Percentiles rank a stretch among this genome's conserved stretches.
These are phyloP conservation scores for Macropodus opercularis DNA, from an alignment of 2,797 vertebrate species.

Conservation along the genomic window DNA sequence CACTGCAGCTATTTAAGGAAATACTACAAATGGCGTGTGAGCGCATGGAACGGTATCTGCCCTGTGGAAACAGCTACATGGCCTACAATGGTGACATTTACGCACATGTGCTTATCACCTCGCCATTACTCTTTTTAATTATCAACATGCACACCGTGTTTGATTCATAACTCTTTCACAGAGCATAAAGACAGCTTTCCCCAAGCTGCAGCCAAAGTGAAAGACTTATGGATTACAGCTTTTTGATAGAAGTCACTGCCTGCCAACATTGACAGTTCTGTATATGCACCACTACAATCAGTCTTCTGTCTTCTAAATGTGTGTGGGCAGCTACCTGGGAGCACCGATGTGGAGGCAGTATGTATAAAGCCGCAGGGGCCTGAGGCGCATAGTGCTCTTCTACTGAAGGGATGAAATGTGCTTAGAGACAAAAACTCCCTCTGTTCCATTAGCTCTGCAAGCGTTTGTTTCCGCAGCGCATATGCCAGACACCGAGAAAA, in stretches of 20 bases:
- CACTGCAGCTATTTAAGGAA: conserved; percentile 30
- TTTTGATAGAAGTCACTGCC: conserved; percentile 19
- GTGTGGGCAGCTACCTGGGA: conserved; percentile 46
- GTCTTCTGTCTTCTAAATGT: conserved; percentile 39
- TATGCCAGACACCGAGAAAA: conserved; percentile 21
- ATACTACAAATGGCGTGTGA: too few relatives aligned
- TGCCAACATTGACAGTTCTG: conserved; percentile 23
- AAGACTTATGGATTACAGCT: conserved; percentile 6
- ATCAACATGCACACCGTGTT: conserved; percentile 18
- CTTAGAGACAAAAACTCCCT: conserved; percentile 45
- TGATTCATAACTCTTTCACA: conserved; percentile 34
- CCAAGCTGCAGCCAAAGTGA: not conserved
- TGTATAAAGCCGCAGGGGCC: conserved; percentile 34
- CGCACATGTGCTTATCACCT: conserved; percentile 9
- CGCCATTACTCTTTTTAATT: conserved; percentile 12
- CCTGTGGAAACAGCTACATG: conserved; percentile 11
- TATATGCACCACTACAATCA: conserved; percentile 17
- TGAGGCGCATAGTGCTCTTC: conserved; percentile 13
- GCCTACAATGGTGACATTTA: conserved; percentile 3
- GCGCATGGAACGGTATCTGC: too few relatives aligned
- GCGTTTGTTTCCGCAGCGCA: conserved; percentile 45
- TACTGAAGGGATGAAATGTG: conserved; percentile 46
- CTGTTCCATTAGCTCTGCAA: conserved; percentile 51
- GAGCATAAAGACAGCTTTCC: conserved; percentile 9
- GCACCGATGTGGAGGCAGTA: conserved; percentile 44